phyloP scores from a whole-genome alignment of 2,113 vertebrate genomes.

The Percopsis transmontana region DNA sequence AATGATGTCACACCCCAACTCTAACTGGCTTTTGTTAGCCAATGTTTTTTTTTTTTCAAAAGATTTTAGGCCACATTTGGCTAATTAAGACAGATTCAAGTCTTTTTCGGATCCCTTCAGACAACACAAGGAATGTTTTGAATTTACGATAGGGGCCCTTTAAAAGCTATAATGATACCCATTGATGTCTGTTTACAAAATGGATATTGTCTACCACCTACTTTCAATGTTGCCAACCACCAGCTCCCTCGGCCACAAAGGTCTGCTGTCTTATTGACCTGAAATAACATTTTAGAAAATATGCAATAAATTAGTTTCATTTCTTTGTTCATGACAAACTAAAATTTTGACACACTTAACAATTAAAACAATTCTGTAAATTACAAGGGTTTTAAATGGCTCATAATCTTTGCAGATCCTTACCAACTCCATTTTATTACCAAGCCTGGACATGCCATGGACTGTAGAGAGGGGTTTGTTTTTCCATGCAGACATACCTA shows the following conservation, averaged over 20 bases:
- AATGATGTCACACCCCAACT: too few species aligned
- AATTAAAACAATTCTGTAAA: neutral
- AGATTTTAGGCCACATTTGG: too few species aligned
- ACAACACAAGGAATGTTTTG: neutral
- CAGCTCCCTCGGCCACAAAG: constrained; percentile 67
- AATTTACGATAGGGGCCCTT: neutral
- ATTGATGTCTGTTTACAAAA: neutral
- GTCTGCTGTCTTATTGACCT: constrained; percentile 46
- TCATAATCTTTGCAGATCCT: constrained; percentile 24
- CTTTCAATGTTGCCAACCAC: constrained; percentile 73
- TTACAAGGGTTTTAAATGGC: neutral
- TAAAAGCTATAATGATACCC: neutral
- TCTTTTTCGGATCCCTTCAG: too few species aligned
- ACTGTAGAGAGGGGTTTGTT: constrained; percentile 39
- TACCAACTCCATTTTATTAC: constrained; percentile 58
- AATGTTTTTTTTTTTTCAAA: too few species aligned
- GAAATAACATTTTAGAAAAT: too few species aligned
- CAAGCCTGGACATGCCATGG: constrained; percentile 34
- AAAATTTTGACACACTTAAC: too few species aligned
- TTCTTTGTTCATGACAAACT: too few species aligned
- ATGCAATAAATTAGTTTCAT: neutral
- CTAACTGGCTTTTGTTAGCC: too few species aligned
- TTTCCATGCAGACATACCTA: constrained; percentile 36
- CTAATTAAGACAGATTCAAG: too few species aligned
- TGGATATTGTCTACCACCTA: constrained; percentile 50